Percentiles rank a stretch among this genome's conserved stretches.
Conservation (phyloP, 2,888 invertebrate species). For the Nephrotoma appendiculata region DNA sequence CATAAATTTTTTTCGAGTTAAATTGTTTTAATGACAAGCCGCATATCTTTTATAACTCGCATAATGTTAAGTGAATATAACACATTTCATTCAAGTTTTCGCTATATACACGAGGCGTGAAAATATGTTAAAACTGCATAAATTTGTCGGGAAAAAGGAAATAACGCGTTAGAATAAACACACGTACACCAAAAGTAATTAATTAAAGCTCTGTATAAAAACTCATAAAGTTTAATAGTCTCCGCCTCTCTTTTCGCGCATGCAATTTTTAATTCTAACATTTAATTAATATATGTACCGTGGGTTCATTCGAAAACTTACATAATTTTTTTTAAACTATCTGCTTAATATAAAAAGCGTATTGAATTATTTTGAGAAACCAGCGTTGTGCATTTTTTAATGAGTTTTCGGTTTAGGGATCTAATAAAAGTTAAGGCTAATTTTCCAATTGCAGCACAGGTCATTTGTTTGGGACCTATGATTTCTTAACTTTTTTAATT, state of each 20-base stretch:
- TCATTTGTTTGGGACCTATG: no score
- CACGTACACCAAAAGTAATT: neutral
- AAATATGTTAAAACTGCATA: neutral
- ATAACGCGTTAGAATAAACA: neutral
- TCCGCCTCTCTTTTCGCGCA: neutral
- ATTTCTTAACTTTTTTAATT: no score
- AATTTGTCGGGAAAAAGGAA: neutral
- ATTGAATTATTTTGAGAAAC: no score
- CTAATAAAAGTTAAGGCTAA: no score
- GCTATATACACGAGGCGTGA: neutral
- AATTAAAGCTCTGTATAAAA: neutral
- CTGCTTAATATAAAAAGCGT: no score
- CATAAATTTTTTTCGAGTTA: neutral
- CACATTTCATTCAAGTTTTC: neutral
- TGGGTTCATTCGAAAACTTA: no score
- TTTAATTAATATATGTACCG: neutral
- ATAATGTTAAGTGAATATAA: no score
- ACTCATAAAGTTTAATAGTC: neutral
- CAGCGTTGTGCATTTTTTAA: no score
- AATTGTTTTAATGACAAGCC: neutral
- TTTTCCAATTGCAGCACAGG: no score
- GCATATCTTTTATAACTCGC: neutral
- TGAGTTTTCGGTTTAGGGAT: no score
- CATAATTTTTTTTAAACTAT: no score
- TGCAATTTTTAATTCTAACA: neutral